Conservation (phyloP, 2,888 invertebrate genomes). For the Acleris literana region DNA sequence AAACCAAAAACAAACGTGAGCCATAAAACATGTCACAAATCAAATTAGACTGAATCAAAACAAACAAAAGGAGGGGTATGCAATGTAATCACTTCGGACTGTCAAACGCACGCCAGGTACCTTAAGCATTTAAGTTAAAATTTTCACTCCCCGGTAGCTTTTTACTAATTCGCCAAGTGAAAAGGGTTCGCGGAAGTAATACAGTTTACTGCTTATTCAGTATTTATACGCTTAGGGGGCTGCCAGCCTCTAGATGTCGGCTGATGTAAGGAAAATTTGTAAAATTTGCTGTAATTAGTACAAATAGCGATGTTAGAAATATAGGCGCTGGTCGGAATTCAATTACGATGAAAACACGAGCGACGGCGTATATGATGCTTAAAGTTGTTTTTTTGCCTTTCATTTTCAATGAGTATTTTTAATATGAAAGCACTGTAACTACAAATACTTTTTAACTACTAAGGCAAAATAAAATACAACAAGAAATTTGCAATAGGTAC, state of each 20-base stretch:
- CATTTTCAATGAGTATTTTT: neutral
- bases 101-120: constrained; percentile 81
- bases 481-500: too few species aligned
- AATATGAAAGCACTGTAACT: too few species aligned
- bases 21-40: constrained; percentile 73
- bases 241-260: constrained; percentile 68
- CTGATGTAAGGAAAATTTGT: constrained; percentile 72
- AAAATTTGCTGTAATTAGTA: constrained; percentile 67
- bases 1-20: constrained; percentile 12
- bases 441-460: too few species aligned
- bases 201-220: constrained; percentile 84
- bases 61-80: constrained; percentile 77
- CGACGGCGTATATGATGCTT: too few species aligned
- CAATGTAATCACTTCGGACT: constrained; percentile 80
- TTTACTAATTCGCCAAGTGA: constrained; percentile 84
- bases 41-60: constrained; percentile 79
- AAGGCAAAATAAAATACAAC: too few species aligned
- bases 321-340: neutral
- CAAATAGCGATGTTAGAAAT: constrained; percentile 35
- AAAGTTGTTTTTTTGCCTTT: neutral
- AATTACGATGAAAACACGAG: too few species aligned
- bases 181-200: constrained; percentile 83
- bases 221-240: constrained; percentile 80
- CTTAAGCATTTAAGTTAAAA: constrained; percentile 82
- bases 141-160: constrained; percentile 83